Evolutionary conservation across 2,888 invertebrate species (phyloP).

Genomic region (Himalopsyche tibetana): DNA sequence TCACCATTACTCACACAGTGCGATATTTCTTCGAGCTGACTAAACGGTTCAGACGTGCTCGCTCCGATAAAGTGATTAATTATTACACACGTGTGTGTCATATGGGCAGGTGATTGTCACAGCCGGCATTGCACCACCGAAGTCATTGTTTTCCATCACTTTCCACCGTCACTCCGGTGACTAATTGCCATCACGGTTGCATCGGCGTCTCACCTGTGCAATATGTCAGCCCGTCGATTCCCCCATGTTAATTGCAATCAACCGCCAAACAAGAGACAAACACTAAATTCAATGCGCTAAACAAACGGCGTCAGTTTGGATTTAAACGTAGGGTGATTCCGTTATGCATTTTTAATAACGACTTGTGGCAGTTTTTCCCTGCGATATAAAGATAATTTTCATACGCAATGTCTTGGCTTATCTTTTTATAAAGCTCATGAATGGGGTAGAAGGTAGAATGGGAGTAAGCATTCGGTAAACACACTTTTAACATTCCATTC

Average conservation of each 20-base stretch:
- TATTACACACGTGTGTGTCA: constrained; percentile 34
- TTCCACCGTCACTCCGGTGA: constrained; percentile 20
- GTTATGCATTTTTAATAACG: too few relatives aligned
- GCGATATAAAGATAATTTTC: too few relatives aligned
- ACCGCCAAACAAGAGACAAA: constrained; percentile 3
- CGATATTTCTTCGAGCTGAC: neutral
- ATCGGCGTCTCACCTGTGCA: constrained; percentile 47
- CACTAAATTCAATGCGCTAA: neutral
- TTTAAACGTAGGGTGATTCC: neutral
- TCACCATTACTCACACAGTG: neutral
- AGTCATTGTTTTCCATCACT: constrained; percentile 39
- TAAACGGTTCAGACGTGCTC: neutral
- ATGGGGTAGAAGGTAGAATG: too few relatives aligned
- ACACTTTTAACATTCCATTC: too few relatives aligned
- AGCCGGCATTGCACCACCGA: neutral
- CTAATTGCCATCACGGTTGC: constrained; percentile 57
- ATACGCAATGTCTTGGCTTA: too few relatives aligned
- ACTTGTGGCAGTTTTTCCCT: too few relatives aligned
- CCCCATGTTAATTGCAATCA: constrained; percentile 1
- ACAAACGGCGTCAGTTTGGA: neutral
- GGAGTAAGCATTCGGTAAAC: too few relatives aligned
- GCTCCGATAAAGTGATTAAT: neutral
- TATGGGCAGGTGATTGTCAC: constrained; percentile 19
- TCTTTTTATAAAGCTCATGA: too few relatives aligned
- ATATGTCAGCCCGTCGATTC: neutral